Evolutionary conservation across 1,140 invertebrate genomes (phyloP), one percentile per base, ranked within the genome.

Genomic region (Maniola jurtina): DNA sequence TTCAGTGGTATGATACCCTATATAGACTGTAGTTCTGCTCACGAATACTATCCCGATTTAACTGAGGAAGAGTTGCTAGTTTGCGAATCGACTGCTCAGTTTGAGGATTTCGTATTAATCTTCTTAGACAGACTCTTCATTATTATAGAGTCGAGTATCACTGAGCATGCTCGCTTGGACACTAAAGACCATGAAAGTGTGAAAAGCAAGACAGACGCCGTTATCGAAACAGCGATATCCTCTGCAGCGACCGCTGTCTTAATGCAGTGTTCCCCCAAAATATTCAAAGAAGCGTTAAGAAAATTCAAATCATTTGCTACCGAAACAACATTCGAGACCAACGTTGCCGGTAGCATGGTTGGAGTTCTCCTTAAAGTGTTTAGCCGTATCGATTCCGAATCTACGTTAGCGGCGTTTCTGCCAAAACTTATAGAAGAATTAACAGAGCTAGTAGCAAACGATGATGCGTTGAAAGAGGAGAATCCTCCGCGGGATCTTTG

Each of bases 81-180:
- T 3, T 97, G 96, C 84, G 94, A 95, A 70, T 94, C 95, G 14
- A 97, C 97, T 0, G 95, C 95, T 0, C 93, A 95, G 65, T 95
- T 98, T 76, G 97, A 98, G 91, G 88, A 90, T 78, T 98, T 98
- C 84, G 93, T 98, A 5, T 76, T 98, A 8, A 95, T 97, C 78
- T 97, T 98, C 78, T 88, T 99, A 56, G 96, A 98, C 71, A 94
- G 93, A 52, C 86, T 96, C 61, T 96, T 96, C 75, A 80, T 88
- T 0, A 91, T 96, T 6, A 94, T 97, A 62, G 96, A 97, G 75
- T 95, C 93, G 2, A 95, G 94, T 68, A 92, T 94, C 0, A 83
- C 94, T 48, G 95, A 96, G 66, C 92, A 93, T 48, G 93, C 94
- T 0, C 84, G 94, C 63, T 87, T 94, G 63, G 94, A 95, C 75